Base-by-base conservation (phyloP, 1,140 invertebrate genomes). In the Bombus turneri region DNA sequence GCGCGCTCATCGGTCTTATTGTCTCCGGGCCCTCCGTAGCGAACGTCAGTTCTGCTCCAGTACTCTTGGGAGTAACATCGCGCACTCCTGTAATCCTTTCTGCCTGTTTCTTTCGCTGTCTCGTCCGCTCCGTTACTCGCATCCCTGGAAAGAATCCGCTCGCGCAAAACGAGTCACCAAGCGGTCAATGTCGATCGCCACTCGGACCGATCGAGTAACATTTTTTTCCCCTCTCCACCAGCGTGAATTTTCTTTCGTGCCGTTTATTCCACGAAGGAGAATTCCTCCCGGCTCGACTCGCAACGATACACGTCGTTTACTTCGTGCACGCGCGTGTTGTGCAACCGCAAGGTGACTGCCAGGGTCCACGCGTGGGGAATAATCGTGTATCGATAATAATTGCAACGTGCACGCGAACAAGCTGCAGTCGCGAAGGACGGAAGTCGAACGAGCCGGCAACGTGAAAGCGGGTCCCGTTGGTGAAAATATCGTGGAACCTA, bases 41-140 rank as follows among this genome's bases (percentile, higher is more conserved):
- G 89, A 90, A 92, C 87, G 80, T 88, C 93, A 94, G 93, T 94
- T 93, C 89, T 92, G 93, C 92, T 92, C 93, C 91, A 93, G 93
- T 94, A 93, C 92, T 93, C 93, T 85, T 82, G 88, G 92, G 77
- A 89, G 91, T 89, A 93, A 92, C 92, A 91, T 93, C 93, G 91
- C 86, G 87, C 71, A 69, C 77, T 73, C 73, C 78, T 74, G 68
- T 78, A 22, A 75, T 85, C 80, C 80, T 77, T 66, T 77, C 79
- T 47, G n/a, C 75, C 64, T 57, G 68, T 76, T 43, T 78, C 72
- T 62, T 41, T 83, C 74, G 77, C 39, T n/a, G 59, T 68, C 13
- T 71, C 9, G 2, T 68, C 25, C 25, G 31, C 71, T 74, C 81
- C 87, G 86, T 88, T 83, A 87, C 47, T 83, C 83, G 59, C 75